A percentile compares a stretch with the other conserved stretches of the same genome.
phyloP scores from a whole-genome alignment of 1,140 invertebrate species.

The Neuroterus valhalla region DNA sequence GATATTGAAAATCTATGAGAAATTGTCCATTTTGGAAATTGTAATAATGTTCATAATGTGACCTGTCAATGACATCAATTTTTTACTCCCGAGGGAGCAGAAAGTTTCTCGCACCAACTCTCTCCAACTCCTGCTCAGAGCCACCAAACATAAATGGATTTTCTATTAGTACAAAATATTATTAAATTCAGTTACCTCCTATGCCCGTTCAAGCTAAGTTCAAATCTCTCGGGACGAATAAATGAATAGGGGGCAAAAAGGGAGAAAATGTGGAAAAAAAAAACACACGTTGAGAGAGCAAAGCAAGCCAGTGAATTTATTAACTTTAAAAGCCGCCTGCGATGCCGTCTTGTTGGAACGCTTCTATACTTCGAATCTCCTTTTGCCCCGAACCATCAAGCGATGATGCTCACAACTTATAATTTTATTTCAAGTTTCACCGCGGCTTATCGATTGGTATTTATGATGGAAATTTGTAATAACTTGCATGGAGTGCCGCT shows the following conservation, averaged over 20 bases:
- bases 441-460: slow-evolving; percentile 59
- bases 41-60: too few species aligned
- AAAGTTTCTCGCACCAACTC: too few species aligned
- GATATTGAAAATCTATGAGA: too few species aligned
- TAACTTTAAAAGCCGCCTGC: slow-evolving; percentile 69
- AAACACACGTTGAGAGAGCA: slow-evolving; percentile 50
- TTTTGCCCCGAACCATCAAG: slow-evolving; percentile 32
- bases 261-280: slow-evolving; percentile 21
- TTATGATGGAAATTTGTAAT: slow-evolving; percentile 67
- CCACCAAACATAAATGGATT: slow-evolving; percentile 70
- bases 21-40: too few species aligned
- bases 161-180: slow-evolving; percentile 70
- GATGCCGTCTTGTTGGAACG: slow-evolving; percentile 58
- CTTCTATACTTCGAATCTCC: slow-evolving; percentile 53
- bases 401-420: slow-evolving; percentile 58
- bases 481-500: slow-evolving; percentile 51
- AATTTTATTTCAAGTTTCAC: slow-evolving; percentile 69
- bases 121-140: too few species aligned
- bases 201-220: slow-evolving; percentile 64
- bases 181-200: slow-evolving; percentile 70
- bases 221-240: slow-evolving; percentile 61
- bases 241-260: slow-evolving; percentile 40
- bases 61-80: too few species aligned
- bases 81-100: too few species aligned
- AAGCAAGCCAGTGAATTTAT: slow-evolving; percentile 69